phyloP scores from a whole-genome alignment of 2,797 vertebrate species.

The Dryobates pubescens region DNA sequence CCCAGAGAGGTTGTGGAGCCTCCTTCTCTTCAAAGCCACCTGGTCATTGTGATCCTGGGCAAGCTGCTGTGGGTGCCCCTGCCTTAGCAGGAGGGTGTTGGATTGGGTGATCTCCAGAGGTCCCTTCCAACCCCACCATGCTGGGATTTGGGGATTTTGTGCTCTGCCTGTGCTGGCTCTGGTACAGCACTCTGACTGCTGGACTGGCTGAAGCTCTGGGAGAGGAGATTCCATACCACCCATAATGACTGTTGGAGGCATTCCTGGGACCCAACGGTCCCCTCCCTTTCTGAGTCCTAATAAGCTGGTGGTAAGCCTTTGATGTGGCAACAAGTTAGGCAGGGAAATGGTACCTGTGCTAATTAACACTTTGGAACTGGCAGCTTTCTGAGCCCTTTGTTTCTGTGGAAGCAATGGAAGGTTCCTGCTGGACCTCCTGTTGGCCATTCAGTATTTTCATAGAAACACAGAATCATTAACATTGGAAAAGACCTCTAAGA shows the following conservation, averaged over 20 bases:
- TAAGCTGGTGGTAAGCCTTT: background rate
- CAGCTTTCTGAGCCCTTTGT: background rate
- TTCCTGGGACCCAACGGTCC: background rate
- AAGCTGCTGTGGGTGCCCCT: no score
- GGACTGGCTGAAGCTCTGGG: background rate
- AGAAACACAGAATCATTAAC: no score
- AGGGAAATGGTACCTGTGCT: background rate
- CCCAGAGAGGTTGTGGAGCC: no score
- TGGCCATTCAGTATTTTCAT: background rate
- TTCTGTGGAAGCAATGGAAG: background rate
- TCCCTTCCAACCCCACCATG: no score
- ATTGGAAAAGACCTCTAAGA: no score
- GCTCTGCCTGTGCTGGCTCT: rapidly evolving
- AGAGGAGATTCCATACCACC: background rate
- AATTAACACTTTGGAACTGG: background rate
- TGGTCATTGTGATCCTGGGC: no score
- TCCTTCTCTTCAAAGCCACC: no score
- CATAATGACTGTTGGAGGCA: rapidly evolving
- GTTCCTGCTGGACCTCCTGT: background rate
- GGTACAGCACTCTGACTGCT: background rate
- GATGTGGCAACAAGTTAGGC: background rate
- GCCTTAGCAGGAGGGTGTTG: no score
- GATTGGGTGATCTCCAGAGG: no score
- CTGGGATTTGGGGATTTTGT: no score
- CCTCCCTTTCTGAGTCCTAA: background rate